Percentiles rank a stretch among this genome's conserved stretches.
phyloP scores from a whole-genome alignment of 2,888 invertebrate genomes.

The Anthophora plumipes region DNA sequence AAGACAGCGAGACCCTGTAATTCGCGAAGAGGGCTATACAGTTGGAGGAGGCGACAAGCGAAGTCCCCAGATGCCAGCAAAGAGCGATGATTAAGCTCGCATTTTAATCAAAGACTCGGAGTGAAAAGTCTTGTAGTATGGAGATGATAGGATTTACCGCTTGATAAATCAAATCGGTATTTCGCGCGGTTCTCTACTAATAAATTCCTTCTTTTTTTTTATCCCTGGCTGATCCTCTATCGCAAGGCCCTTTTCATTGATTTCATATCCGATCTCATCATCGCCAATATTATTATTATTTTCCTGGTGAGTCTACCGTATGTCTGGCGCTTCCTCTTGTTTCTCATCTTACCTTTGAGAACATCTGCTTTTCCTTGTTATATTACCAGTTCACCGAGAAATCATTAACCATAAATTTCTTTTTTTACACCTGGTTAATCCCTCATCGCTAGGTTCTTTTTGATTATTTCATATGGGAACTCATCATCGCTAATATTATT shows the following conservation, averaged over 20 bases:
- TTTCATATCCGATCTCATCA: conserved; percentile 64
- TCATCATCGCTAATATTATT: too few species aligned
- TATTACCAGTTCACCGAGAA: too few species aligned
- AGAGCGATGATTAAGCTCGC: conserved; percentile 83
- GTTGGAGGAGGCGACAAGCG: conserved; percentile 67
- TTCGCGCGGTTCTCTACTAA: conserved; percentile 72
- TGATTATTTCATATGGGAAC: too few species aligned
- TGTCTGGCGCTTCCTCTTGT: neutral
- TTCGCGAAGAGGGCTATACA: conserved; percentile 44
- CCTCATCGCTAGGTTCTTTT: too few species aligned
- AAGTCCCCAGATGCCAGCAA: conserved; percentile 81
- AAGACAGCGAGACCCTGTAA: conserved; percentile 62
- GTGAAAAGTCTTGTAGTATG: conserved; percentile 83
- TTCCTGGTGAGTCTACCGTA: neutral
- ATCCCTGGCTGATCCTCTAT: conserved; percentile 49
- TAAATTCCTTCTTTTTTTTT: conserved; percentile 75
- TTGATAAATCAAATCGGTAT: conserved; percentile 83
- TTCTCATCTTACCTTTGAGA: neutral
- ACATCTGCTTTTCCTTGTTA: neutral
- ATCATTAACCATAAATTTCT: too few species aligned
- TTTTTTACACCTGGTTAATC: too few species aligned
- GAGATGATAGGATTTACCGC: conserved; percentile 81
- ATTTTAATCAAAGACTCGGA: conserved; percentile 83
- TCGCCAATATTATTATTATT: conserved; percentile 30
- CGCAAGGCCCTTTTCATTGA: conserved; percentile 47